These are phyloP conservation scores for Kryptopterus vitreolus DNA, from an alignment of 2,797 vertebrate species.

Conservation along the genomic window DNA sequence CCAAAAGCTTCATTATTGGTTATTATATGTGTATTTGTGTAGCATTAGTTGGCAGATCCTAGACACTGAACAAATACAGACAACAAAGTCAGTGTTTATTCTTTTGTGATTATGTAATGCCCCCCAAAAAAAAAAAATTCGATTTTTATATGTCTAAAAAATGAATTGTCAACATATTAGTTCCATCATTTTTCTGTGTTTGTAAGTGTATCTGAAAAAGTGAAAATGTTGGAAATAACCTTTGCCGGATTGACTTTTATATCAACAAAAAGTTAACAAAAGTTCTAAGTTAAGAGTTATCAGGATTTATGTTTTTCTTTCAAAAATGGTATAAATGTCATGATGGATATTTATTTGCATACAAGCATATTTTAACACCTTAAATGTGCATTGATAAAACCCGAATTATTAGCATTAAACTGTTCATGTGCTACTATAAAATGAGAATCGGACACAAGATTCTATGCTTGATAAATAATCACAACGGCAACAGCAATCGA, in stretches of 20 bases:
- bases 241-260: neutral
- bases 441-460: no score
- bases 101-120: neutral
- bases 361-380: neutral
- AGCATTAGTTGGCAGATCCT: neutral
- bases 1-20: neutral
- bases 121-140: no score
- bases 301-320: neutral
- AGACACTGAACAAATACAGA: neutral
- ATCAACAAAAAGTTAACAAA: neutral
- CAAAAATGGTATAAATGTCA: neutral
- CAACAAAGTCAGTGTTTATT: neutral
- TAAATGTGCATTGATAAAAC: neutral
- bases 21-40: neutral
- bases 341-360: neutral
- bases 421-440: no score
- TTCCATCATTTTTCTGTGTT: no score
- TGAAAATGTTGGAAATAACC: no score
- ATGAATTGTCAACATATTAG: no score
- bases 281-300: neutral
- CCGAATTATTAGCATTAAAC: neutral
- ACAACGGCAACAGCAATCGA: no score
- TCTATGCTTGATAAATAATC: no score
- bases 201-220: no score
- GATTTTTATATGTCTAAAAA: no score